Conservation (phyloP, 2,888 invertebrate genomes). For the Synergus umbraculus region DNA sequence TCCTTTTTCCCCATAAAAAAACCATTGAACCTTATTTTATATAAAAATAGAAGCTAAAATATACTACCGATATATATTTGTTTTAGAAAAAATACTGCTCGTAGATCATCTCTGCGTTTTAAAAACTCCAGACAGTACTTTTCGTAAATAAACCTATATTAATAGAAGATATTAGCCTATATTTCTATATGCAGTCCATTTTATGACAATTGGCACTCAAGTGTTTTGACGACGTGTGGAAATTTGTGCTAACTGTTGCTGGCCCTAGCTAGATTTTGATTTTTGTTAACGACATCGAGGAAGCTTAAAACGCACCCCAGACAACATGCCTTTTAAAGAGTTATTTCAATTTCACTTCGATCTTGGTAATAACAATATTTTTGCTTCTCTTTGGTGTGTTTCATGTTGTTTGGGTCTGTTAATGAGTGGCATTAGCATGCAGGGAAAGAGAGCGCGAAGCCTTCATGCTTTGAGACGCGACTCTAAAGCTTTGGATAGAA, state of each 20-base stretch:
- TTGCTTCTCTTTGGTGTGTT: constrained; percentile 25
- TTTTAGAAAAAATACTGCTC: not conserved
- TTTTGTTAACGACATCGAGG: constrained; percentile 2
- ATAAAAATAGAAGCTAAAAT: not conserved
- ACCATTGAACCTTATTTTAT: not conserved
- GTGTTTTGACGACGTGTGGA: not conserved
- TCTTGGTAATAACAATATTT: not conserved
- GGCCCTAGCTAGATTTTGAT: not conserved
- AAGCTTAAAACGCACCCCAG: constrained; percentile 23
- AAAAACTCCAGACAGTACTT: not conserved
- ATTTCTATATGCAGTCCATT: not conserved
- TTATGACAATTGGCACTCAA: not conserved
- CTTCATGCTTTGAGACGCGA: constrained; percentile 34
- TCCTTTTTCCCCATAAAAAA: not conserved
- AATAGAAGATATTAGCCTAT: not conserved
- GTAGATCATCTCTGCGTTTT: not conserved
- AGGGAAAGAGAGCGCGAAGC: constrained; percentile 45
- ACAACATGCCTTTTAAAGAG: constrained; percentile 22
- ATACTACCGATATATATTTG: not conserved
- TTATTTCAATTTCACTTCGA: not conserved
- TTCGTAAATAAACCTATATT: not conserved
- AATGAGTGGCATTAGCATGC: constrained; percentile 37
- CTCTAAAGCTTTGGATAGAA: constrained; percentile 12
- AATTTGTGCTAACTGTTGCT: constrained; percentile 25
- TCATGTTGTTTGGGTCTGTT: constrained; percentile 30